These are phyloP conservation scores for Polydrusus cervinus DNA, from an alignment of 2,888 invertebrate species.

Conservation along the genomic window DNA sequence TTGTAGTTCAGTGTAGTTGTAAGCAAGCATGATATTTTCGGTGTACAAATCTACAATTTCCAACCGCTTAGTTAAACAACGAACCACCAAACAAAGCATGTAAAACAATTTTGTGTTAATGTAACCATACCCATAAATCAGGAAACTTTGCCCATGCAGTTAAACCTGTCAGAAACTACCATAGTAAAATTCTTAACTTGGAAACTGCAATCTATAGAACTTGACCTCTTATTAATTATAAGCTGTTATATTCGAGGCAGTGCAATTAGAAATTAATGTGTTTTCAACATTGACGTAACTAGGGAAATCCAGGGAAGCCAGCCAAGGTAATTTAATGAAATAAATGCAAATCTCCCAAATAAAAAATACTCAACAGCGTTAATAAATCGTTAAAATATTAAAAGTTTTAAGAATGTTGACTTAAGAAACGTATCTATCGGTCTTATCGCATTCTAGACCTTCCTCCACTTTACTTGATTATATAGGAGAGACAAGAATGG, in stretches of 20 bases:
- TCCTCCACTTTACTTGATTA: too few species aligned
- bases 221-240: conserved; percentile 4
- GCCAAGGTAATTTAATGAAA: too few species aligned
- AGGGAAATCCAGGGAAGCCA: too few species aligned
- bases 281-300: not conserved
- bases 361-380: too few species aligned
- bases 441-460: too few species aligned
- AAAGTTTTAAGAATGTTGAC: too few species aligned
- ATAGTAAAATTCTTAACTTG: not conserved
- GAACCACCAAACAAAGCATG: not conserved
- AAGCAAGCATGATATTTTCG: too few species aligned
- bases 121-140: conserved; percentile 7
- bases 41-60: not conserved
- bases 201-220: conserved; percentile 7
- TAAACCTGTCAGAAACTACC: not conserved
- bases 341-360: too few species aligned
- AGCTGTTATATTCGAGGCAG: not conserved
- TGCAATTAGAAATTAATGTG: not conserved
- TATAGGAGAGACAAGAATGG: too few species aligned
- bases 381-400: too few species aligned
- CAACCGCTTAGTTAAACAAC: not conserved
- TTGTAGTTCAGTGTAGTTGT: too few species aligned
- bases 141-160: conserved; percentile 5
- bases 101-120: not conserved
- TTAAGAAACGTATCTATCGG: too few species aligned